Evolutionary conservation across 2,797 vertebrate genomes (phyloP).

Genomic region (Manis pentadactyla): DNA sequence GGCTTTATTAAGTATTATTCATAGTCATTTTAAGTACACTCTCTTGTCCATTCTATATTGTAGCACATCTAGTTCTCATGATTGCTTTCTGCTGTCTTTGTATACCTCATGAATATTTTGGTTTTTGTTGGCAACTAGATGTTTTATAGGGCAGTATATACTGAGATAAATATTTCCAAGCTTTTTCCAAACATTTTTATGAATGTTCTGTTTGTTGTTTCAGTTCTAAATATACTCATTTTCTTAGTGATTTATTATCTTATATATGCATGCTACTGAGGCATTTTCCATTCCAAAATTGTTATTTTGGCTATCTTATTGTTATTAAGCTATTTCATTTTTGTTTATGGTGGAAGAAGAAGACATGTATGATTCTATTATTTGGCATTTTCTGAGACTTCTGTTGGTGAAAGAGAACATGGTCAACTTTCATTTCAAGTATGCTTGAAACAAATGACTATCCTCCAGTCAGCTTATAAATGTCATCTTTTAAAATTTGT

Average conservation of each 20-base stretch:
- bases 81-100: not conserved
- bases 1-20: not conserved
- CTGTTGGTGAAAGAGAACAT: not conserved
- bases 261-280: not conserved
- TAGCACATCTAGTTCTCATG: not conserved
- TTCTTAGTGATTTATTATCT: not conserved
- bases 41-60: not conserved
- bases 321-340: not conserved
- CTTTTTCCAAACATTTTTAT: not conserved
- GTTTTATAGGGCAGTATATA: not conserved
- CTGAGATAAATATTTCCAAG: not conserved
- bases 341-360: not conserved
- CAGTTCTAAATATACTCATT: not conserved
- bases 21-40: not conserved
- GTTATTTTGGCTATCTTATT: not conserved
- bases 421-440: not conserved
- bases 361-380: not conserved
- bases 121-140: not conserved
- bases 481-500: not conserved
- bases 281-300: not conserved
- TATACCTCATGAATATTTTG: not conserved
- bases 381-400: not conserved
- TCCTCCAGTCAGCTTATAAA: not conserved
- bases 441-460: not conserved
- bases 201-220: not conserved